A percentile compares a stretch with the other conserved stretches of the same genome.
Conservation (phyloP, 2,113 vertebrate genomes). For the Sinocyclocheilus anshuiensis region DNA sequence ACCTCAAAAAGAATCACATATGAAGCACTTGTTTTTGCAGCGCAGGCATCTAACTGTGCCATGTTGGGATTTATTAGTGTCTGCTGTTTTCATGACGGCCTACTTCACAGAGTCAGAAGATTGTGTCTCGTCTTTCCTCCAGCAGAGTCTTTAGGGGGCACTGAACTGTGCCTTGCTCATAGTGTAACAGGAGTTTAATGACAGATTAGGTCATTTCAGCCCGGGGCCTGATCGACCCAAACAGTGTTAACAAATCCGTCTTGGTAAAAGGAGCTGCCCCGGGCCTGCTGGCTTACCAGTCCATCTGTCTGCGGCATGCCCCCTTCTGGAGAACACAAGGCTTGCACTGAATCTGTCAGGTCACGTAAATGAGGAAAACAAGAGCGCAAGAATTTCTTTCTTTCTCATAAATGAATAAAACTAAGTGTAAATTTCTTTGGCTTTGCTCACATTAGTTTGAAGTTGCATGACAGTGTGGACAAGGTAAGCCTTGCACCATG, state of each 20-base stretch:
- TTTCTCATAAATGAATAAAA: neutral
- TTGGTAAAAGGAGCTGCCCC: slow-evolving; percentile 78
- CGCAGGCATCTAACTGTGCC: slow-evolving; percentile 11
- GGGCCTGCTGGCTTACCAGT: slow-evolving; percentile 72
- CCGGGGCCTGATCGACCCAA: slow-evolving; percentile 70
- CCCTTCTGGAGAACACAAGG: slow-evolving; percentile 75
- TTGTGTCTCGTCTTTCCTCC: slow-evolving; percentile 55
- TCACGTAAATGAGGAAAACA: slow-evolving; percentile 54
- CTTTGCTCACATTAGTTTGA: neutral
- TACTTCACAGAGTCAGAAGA: slow-evolving; percentile 48
- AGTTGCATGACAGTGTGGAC: slow-evolving; percentile 56
- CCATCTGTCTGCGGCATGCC: slow-evolving; percentile 54
- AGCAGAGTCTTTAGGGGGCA: slow-evolving; percentile 56
- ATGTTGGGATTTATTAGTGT: slow-evolving; percentile 47
- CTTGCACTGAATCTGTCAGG: slow-evolving; percentile 67
- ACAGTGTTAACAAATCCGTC: slow-evolving; percentile 83
- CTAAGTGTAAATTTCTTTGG: neutral
- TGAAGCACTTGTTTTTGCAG: slow-evolving; percentile 9
- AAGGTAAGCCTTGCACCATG: slow-evolving; percentile 68
- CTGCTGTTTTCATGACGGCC: slow-evolving; percentile 38
- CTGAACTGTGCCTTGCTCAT: slow-evolving; percentile 67
- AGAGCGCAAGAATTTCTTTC: neutral
- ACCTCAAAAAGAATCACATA: neutral
- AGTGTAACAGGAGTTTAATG: slow-evolving; percentile 80
- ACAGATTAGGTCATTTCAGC: slow-evolving; percentile 81